Base-by-base conservation (phyloP, 2,797 vertebrate species). In the Odontamblyopus lacepedii region DNA sequence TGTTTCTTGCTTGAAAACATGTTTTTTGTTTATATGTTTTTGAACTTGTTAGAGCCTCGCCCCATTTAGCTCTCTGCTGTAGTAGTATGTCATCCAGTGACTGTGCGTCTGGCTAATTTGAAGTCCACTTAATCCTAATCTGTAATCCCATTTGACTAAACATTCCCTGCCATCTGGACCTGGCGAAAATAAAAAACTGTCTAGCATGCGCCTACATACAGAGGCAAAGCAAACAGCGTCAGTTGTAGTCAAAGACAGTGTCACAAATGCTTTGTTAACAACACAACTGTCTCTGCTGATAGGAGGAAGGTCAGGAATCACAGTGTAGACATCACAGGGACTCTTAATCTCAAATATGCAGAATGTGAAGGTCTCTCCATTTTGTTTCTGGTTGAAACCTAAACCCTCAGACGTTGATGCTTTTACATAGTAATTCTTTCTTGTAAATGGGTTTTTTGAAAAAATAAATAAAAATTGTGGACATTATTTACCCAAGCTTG, bases 61-160 rank as follows among this genome's bases (percentile, higher is more conserved):
- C 32, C 8, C 65, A 3, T 69, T 72, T 51, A 57, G 29, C 56
- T 63, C 80, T 73, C 71, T 41, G 70, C 69, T 63, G 74, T 81
- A 85, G 83, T 85, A 70, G 80, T 83, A 83, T 90, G 78, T 89
- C 88, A 88, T 89, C 76, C 74, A 86, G 87, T 87, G 86, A 91
- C 86, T 87, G 84, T 82, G 87, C 76, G 72, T 88, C 86, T 80
- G 74, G 89, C 82, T 88, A 86, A 89, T 87, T 88, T 91, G 85
- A 88, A 90, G 87, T 90, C 87, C 80, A 74, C 77, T 81, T 93
- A 93, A 93, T 92, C 93, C 91, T 93, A 93, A 93, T 93, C 92
- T 92, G 85, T 93, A 94, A 94, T 93, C 93, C 90, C 80, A 71
- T 93, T 93, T 90, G 84, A 90, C 92, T 92, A 93, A 94, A 93